Percentiles rank a stretch among this genome's conserved stretches.
Conservation (phyloP, 2,113 vertebrate species). For the Colossoma macropomum region DNA sequence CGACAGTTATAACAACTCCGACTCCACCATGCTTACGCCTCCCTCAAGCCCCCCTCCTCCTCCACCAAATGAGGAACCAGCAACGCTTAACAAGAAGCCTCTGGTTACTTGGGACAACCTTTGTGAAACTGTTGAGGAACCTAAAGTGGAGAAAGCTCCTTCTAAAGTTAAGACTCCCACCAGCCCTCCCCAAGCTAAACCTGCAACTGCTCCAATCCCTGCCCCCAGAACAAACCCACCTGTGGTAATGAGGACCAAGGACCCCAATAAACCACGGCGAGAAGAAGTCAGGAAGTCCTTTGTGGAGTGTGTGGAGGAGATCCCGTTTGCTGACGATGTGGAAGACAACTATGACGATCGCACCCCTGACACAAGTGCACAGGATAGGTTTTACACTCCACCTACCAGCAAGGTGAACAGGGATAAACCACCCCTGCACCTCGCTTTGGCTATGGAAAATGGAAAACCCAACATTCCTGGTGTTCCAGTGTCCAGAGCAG, state of each 20-base stretch:
- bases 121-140: slow-evolving; percentile 46
- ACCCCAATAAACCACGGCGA: slow-evolving; percentile 67
- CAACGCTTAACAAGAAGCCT: slow-evolving; percentile 80
- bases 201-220: slow-evolving; percentile 42
- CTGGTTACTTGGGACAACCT: slow-evolving; percentile 80
- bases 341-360: slow-evolving; percentile 90
- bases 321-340: slow-evolving; percentile 95
- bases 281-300: slow-evolving; percentile 87
- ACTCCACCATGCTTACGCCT: slow-evolving; percentile 94
- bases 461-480: slow-evolving; percentile 78
- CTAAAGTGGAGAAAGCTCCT: slow-evolving; percentile 53
- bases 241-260: slow-evolving; percentile 74
- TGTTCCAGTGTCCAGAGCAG: slow-evolving; percentile 63
- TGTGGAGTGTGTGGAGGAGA: slow-evolving; percentile 94
- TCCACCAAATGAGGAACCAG: slow-evolving; percentile 89
- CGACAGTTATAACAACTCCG: slow-evolving; percentile 89
- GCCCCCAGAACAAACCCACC: slow-evolving; percentile 35
- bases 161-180: slow-evolving; percentile 62
- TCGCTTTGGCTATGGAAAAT: slow-evolving; percentile 83
- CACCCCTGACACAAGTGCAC: slow-evolving; percentile 82
- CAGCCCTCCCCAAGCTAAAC: slow-evolving; percentile 61
- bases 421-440: slow-evolving; percentile 70
- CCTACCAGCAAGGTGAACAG: slow-evolving; percentile 79
- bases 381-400: slow-evolving; percentile 86
- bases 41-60: slow-evolving; percentile 95